Base-by-base conservation (phyloP, 2,888 invertebrate genomes). In the Imbricaverruca yamaguchii region DNA sequence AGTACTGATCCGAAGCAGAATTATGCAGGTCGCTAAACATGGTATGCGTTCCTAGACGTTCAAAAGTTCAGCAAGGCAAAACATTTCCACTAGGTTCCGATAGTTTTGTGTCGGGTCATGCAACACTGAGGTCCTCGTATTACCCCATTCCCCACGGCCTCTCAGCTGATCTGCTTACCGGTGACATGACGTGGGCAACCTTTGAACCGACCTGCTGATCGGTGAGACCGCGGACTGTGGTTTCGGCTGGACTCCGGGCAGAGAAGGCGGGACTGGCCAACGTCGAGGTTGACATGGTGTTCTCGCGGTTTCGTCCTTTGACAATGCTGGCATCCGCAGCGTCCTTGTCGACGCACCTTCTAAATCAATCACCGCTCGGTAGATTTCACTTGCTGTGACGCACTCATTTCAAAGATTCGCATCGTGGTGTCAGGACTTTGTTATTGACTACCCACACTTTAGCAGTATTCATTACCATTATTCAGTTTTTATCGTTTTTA, bases 121-220 rank as follows among this genome's bases (percentile, higher is more conserved):
- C 10, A 18, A 1, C 13, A 13, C 15, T 63, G 63, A 18, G 18
- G 8, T 63, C 18, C 8, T 2, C 8, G 18, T 18, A 63, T 18
- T 63, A 18, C 8, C 13, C 23, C 9, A 10, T 23, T 65, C n/a
- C 69, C 55, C 59, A 65, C 81, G 67, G 55, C 65, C 80, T 81
- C 80, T 80, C 80, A 80, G 59, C 77, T 77, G 67, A 56, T 80
- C 81, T 80, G 59, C 77, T 57, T 57, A 18, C 77, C 39, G 4
- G 63, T 78, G 61, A 57, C 81, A 23, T 61, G 61, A 78, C 78
- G 53, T 61, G 78, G 57, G 53, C 39, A 65, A 21, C 25, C n/a
- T 67, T 18, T 63, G 55, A 23, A 67, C 65, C 57, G 10, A 23
- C 80, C 39, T 65, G n/a, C 23, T 65, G 65, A 23, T 65, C 65